Conservation (phyloP, 2,888 invertebrate genomes). For the Pilophorus perplexus region DNA sequence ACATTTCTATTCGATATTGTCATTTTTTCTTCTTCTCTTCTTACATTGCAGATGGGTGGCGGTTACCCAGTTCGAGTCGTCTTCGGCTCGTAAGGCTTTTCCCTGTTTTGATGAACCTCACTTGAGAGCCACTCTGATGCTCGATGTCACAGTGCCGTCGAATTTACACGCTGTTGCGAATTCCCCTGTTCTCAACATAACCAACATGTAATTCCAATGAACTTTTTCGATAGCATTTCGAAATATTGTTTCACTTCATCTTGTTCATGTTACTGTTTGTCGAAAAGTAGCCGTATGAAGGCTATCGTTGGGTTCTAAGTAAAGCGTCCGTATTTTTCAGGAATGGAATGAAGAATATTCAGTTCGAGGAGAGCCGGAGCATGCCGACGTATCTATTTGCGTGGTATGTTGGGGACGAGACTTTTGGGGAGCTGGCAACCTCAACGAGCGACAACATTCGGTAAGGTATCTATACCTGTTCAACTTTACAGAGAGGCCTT, state of each 20-base stretch:
- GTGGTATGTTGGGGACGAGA: slow-evolving; percentile 51
- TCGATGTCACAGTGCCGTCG: slow-evolving; percentile 4
- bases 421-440: slow-evolving; percentile 6
- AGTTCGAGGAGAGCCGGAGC: slow-evolving; percentile 45
- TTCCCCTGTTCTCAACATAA: slow-evolving; percentile 4
- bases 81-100: slow-evolving; percentile 27
- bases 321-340: too few species aligned
- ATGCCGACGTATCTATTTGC: slow-evolving; percentile 68
- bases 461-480: slow-evolving; percentile 1
- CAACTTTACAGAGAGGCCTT: too few species aligned
- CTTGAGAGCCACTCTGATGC: slow-evolving; percentile 1
- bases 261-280: too few species aligned
- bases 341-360: slow-evolving; percentile 30
- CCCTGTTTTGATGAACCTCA: slow-evolving; percentile 36
- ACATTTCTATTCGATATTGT: neutral
- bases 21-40: too few species aligned
- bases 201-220: neutral
- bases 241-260: too few species aligned
- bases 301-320: too few species aligned
- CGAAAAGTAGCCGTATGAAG: too few species aligned
- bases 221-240: neutral
- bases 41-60: slow-evolving; percentile 18
- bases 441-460: neutral
- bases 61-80: slow-evolving; percentile 26
- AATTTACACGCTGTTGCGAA: slow-evolving; percentile 27